These are phyloP conservation scores for Varecia variegata DNA, from an alignment of 2,797 vertebrate genomes.

Conservation along the genomic window DNA sequence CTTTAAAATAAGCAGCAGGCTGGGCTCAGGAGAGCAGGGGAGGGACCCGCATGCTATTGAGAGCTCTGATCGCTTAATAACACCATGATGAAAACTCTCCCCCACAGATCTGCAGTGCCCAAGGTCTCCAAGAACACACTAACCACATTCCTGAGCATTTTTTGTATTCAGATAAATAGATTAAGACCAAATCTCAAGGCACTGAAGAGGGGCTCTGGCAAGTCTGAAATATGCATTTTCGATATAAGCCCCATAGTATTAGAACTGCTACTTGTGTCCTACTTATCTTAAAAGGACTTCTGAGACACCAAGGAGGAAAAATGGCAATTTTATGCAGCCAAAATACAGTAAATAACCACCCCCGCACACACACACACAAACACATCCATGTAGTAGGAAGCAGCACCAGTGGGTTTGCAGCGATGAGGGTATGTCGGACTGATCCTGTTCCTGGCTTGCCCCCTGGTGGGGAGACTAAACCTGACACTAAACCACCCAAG, in stretches of 20 bases:
- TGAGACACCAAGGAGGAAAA: neutral
- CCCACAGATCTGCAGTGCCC: neutral
- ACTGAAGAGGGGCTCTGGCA: neutral
- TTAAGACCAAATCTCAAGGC: neutral
- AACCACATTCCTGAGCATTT: neutral
- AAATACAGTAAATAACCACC: neutral
- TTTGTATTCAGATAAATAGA: neutral
- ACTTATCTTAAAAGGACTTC: neutral
- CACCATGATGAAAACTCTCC: neutral
- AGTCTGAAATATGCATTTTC: neutral
- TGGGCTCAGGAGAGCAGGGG: neutral
- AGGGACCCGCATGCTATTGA: fast-evolving
- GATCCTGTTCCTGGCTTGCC: slow-evolving; percentile 16
- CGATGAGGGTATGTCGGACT: fast-evolving
- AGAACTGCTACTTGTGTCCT: neutral
- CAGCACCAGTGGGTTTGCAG: fast-evolving
- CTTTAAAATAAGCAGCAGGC: neutral
- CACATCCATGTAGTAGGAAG: no score
- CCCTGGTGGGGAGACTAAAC: slow-evolving; percentile 1
- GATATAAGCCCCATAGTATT: neutral
- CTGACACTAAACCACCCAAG: neutral
- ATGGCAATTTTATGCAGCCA: neutral
- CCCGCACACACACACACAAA: neutral
- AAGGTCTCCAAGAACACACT: neutral
- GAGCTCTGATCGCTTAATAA: neutral